Evolutionary conservation across 1,140 invertebrate genomes (phyloP).

Genomic region (Ceratina calcarata): DNA sequence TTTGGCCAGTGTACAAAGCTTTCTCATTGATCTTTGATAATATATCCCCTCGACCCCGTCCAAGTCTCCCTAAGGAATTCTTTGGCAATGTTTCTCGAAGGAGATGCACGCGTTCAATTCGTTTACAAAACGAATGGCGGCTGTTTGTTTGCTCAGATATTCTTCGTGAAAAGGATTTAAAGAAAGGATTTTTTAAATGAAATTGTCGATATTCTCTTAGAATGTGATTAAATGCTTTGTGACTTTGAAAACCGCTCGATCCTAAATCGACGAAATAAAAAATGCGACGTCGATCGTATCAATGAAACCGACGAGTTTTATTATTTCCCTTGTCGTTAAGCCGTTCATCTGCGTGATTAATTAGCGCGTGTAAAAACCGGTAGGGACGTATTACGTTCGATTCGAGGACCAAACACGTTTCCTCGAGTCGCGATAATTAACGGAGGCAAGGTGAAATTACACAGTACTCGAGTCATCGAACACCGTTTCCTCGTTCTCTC

Average conservation of each 20-base stretch:
- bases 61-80: neutral
- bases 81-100: slow-evolving; percentile 10
- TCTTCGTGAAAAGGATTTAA: neutral
- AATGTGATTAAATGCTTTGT: too few relatives aligned
- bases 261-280: too few relatives aligned
- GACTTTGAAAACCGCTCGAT: too few relatives aligned
- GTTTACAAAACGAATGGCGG: neutral
- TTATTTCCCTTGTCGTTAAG: neutral
- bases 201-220: too few relatives aligned
- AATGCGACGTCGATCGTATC: neutral
- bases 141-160: neutral
- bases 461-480: neutral
- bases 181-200: too few relatives aligned
- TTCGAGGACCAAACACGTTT: slow-evolving; percentile 1
- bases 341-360: neutral
- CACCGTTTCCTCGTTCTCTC: neutral
- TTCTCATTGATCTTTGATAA: slow-evolving; percentile 36
- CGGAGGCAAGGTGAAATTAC: neutral
- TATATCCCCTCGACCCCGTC: neutral
- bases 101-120: neutral
- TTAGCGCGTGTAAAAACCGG: neutral
- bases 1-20: slow-evolving; percentile 41
- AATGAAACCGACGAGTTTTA: neutral
- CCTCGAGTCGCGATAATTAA: slow-evolving; percentile 11
- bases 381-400: neutral